Conservation (phyloP, 1,140 invertebrate species). For the Popillia japonica region DNA sequence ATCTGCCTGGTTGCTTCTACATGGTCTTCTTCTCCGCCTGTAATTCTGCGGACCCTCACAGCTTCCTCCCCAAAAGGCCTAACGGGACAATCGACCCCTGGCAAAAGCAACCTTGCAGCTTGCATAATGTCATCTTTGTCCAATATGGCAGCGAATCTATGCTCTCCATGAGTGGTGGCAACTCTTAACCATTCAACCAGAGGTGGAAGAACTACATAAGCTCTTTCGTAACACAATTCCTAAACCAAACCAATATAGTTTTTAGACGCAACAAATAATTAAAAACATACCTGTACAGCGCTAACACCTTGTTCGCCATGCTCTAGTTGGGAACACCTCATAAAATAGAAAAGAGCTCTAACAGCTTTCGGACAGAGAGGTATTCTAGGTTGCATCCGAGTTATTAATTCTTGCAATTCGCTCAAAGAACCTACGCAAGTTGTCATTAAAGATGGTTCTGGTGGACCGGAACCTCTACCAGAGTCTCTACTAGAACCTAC, state of each 20-base stretch:
- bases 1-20: slow-evolving; percentile 58
- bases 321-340: slow-evolving; percentile 84
- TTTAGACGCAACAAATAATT: not conserved
- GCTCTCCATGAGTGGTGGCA: slow-evolving; percentile 80
- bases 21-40: slow-evolving; percentile 56
- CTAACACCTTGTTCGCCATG: slow-evolving; percentile 60
- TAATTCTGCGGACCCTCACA: slow-evolving; percentile 56
- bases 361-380: slow-evolving; percentile 74
- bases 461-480: slow-evolving; percentile 57
- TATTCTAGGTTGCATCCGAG: slow-evolving; percentile 66
- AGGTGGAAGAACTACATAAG: slow-evolving; percentile 86
- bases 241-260: slow-evolving; percentile 52
- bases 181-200: slow-evolving; percentile 88
- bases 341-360: slow-evolving; percentile 86
- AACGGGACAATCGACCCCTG: slow-evolving; percentile 88
- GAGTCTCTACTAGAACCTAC: slow-evolving; percentile 67
- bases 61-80: slow-evolving; percentile 70
- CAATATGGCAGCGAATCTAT: slow-evolving; percentile 77
- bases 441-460: slow-evolving; percentile 79
- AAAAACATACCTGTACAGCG: slow-evolving; percentile 48
- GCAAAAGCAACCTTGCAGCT: slow-evolving; percentile 82
- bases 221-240: slow-evolving; percentile 85
- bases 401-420: slow-evolving; percentile 79
- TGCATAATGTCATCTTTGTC: slow-evolving; percentile 90
- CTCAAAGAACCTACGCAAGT: slow-evolving; percentile 86